These are phyloP conservation scores for Cataglyphis livida DNA, from an alignment of 2,888 invertebrate species.

Conservation along the genomic window DNA sequence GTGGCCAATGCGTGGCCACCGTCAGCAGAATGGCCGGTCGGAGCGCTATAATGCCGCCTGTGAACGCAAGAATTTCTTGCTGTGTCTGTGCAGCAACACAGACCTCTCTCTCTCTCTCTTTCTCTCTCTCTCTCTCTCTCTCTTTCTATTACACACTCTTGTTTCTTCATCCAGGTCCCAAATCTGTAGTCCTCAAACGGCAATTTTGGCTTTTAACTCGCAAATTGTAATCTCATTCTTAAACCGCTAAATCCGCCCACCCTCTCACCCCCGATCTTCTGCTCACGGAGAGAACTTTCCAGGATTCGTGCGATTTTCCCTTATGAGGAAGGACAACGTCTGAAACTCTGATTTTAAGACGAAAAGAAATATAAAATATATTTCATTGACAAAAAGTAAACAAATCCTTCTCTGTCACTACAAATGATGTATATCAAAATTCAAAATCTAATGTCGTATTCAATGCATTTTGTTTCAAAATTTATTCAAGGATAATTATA, in stretches of 20 bases:
- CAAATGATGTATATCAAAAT: not conserved
- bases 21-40: constrained; percentile 84
- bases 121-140: not conserved
- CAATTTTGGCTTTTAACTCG: constrained; percentile 70
- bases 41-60: constrained; percentile 73
- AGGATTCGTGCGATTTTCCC: not conserved
- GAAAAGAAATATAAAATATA: not conserved
- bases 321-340: not conserved
- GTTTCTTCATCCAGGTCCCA: constrained; percentile 3
- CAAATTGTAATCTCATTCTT: constrained; percentile 83
- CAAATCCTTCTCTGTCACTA: not conserved
- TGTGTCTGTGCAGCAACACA: constrained; percentile 52
- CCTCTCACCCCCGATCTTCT: not conserved
- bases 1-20: constrained; percentile 84
- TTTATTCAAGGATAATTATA: not conserved
- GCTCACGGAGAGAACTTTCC: not conserved
- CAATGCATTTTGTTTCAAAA: not conserved
- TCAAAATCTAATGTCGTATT: not conserved
- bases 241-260: constrained; percentile 66
- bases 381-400: not conserved
- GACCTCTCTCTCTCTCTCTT: constrained; percentile 3
- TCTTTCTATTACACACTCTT: not conserved
- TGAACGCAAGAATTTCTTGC: constrained; percentile 67
- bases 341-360: not conserved
- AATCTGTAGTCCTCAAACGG: constrained; percentile 36